Evolutionary conservation across 1,140 invertebrate species (phyloP), one percentile per base, ranked within the genome.

Genomic region (Bombus cullumanus): DNA sequence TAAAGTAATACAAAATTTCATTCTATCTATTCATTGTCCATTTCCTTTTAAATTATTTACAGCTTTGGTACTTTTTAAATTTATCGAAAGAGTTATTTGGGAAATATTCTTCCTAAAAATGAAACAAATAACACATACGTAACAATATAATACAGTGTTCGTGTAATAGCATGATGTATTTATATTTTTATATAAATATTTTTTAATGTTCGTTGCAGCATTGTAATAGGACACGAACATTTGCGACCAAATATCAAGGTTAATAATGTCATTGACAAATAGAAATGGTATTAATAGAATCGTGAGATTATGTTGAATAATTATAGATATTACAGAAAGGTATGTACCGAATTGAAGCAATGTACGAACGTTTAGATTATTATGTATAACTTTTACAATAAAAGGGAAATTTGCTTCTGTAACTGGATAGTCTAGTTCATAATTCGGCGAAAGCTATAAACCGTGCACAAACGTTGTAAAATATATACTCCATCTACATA

Each of bases 241-340:
- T 41, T n/a, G 41, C 13, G 8, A 69, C n/a, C 4, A 31, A 47
- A n/a, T n/a, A 53, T 43, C 31, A 28, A 37, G 34, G 25, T 41
- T 64, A 25, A 34, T 79, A 47, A 79, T 37, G 22, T 53, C 64
- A 9, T 15, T 53, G 25, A 53, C 25, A 39, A 79, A 69, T 43
- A 53, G 41, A 80, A 13, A 64, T 37, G 31, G 25, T 53, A 53
- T 37, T 34, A 37, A 69, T 47, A 43, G 41, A 69, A 69, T 34
- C 25, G 41, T n/a, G 31, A 43, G 77, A 69, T 53, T 80, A 69
- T 37, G 64, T 53, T 69, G 64, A 79, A 69, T 69, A 69, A 79
- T 79, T 53, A n/a, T 64, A 79, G 31, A 34, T 53, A 25, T 0
- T 69, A 12, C 25, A 39, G 31, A 47, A n/a, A n/a, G 13, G 31